These are phyloP conservation scores for Hydractinia echinata DNA, from an alignment of 30 jellyfish, hydroid and myxozoan species.

Conservation along the genomic window DNA sequence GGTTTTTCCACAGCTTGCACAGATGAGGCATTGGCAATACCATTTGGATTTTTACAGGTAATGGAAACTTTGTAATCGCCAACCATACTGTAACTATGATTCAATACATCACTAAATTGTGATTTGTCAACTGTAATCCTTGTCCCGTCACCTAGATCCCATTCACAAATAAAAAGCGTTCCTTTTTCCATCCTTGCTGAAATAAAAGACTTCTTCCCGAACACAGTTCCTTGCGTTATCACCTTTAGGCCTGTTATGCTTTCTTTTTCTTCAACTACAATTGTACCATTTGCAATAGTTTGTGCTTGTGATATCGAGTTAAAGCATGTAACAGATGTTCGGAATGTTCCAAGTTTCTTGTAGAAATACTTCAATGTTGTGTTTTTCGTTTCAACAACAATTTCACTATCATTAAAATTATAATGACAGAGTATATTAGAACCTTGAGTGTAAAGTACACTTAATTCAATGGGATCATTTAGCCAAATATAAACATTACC, in stretches of 20 bases:
- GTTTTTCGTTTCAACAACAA: not conserved
- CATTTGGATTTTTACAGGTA: slow-evolving; percentile 65
- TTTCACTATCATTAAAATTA: slow-evolving; percentile 46
- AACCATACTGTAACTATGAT: slow-evolving; percentile 36
- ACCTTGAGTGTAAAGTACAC: slow-evolving; percentile 46
- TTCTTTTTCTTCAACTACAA: slow-evolving; percentile 57
- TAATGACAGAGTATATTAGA: slow-evolving; percentile 49
- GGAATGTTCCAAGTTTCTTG: slow-evolving; percentile 40
- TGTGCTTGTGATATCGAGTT: slow-evolving; percentile 50
- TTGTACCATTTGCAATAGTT: slow-evolving; percentile 42
- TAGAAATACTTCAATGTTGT: slow-evolving; percentile 43
- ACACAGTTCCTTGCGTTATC: slow-evolving; percentile 31
- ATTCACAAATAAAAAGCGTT: slow-evolving; percentile 55
- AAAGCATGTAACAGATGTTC: slow-evolving; percentile 62
- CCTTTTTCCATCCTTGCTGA: slow-evolving; percentile 62
- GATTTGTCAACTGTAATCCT: slow-evolving; percentile 41
- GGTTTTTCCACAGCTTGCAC: slow-evolving; percentile 67
- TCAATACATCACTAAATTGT: slow-evolving; percentile 20
- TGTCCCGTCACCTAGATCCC: slow-evolving; percentile 82
- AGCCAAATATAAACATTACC: slow-evolving; percentile 42
- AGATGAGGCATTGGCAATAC: slow-evolving; percentile 29
- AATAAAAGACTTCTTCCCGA: slow-evolving; percentile 45
- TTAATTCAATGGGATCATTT: slow-evolving; percentile 37
- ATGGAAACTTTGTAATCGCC: slow-evolving; percentile 52
- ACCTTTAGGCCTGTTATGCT: slow-evolving; percentile 45